phyloP scores from a whole-genome alignment of 2,888 invertebrate genomes.

The Drosophila pegasa region DNA sequence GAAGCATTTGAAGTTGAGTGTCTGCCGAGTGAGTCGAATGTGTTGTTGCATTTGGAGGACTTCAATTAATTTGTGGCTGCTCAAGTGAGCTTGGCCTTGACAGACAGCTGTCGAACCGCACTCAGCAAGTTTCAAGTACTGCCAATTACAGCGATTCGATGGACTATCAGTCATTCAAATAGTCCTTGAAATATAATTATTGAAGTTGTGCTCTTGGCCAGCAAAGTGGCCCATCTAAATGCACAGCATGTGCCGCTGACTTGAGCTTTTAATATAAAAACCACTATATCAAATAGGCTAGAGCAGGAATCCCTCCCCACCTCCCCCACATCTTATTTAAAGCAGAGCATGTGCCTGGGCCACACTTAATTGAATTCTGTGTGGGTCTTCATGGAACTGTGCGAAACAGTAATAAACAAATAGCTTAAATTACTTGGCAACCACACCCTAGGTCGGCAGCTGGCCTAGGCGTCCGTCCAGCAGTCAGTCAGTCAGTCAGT shows the following conservation, averaged over 20 bases:
- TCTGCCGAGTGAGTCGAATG: neutral
- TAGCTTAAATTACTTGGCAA: constrained; percentile 52
- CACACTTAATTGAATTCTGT: constrained; percentile 59
- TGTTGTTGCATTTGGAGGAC: neutral
- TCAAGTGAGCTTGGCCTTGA: constrained; percentile 10
- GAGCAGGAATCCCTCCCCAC: neutral
- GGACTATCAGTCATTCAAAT: constrained; percentile 1
- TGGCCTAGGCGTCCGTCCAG: constrained; percentile 2
- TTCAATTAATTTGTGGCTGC: constrained; percentile 20
- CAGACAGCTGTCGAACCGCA: constrained; percentile 15
- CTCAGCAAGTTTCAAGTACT: constrained; percentile 21
- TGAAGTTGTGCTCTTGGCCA: constrained; percentile 1
- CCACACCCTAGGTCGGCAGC: constrained; percentile 17
- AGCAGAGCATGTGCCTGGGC: constrained; percentile 41
- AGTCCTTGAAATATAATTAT: constrained; percentile 15
- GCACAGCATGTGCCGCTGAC: constrained; percentile 20
- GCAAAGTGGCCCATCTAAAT: constrained; percentile 24
- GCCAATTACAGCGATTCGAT: constrained; percentile 14
- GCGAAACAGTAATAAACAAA: constrained; percentile 54
- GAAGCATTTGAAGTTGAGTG: constrained; percentile 4
- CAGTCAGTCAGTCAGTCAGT: constrained; percentile 9
- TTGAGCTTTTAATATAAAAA: constrained; percentile 6
- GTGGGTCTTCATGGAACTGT: constrained; percentile 29
- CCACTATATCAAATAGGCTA: constrained; percentile 1
- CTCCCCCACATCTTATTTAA: constrained; percentile 33